Percentiles rank a stretch among this genome's conserved stretches.
Evolutionary conservation across 2,113 vertebrate genomes (phyloP).

Genomic region (Lycaon pictus): DNA sequence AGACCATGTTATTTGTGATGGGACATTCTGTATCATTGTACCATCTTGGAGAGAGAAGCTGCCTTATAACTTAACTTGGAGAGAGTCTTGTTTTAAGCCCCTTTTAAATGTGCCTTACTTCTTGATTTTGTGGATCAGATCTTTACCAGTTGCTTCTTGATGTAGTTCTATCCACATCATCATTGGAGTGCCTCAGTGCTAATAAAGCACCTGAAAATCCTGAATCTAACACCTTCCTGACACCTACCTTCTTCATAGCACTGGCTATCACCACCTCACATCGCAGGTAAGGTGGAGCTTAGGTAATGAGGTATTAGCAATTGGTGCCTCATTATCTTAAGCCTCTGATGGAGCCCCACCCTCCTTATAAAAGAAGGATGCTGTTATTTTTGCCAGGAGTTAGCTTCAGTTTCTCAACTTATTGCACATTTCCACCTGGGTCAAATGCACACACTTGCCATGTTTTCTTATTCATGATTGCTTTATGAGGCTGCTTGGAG

Average conservation of each 20-base stretch:
- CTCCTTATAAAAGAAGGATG: slow-evolving; percentile 61
- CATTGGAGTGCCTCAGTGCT: background rate
- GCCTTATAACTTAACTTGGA: background rate
- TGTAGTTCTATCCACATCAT: background rate
- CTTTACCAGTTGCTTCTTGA: slow-evolving; percentile 50
- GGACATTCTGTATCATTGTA: background rate
- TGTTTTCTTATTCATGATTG: background rate
- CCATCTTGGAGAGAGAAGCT: background rate
- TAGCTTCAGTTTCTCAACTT: slow-evolving; percentile 65
- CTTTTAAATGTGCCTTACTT: background rate
- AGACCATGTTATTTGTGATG: background rate
- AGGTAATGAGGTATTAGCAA: slow-evolving; percentile 74
- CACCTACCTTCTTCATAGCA: slow-evolving; percentile 59
- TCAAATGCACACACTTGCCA: background rate
- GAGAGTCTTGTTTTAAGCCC: background rate
- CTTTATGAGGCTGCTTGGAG: background rate
- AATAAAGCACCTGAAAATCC: slow-evolving; percentile 68
- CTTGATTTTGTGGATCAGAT: slow-evolving; percentile 34
- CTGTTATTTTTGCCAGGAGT: slow-evolving; percentile 71
- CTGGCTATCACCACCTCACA: slow-evolving; percentile 14
- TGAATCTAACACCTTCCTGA: slow-evolving; percentile 56
- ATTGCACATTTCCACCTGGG: slow-evolving; percentile 25
- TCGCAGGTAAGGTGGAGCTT: slow-evolving; percentile 41
- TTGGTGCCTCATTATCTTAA: slow-evolving; percentile 70
- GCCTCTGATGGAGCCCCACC: slow-evolving; percentile 52